Base-by-base conservation (phyloP, 2,113 vertebrate species). In the Chauna torquata region DNA sequence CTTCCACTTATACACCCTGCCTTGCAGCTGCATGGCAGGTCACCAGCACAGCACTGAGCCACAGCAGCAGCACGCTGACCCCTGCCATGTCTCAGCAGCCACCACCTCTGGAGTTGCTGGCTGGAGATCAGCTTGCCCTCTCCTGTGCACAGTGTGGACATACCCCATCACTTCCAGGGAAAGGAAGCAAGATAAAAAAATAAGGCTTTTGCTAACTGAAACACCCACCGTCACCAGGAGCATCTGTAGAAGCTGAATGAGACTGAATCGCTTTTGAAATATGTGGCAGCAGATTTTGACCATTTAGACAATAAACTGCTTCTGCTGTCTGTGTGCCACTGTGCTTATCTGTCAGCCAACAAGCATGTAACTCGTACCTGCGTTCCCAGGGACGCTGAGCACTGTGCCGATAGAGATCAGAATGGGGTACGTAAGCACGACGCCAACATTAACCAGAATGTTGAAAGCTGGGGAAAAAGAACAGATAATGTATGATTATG, bases 341-440 rank as follows among this genome's bases (percentile, higher is more conserved):
- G 38, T 19, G 71, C 11, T 71, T 11, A 0, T 15, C n/a, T 23
- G 36, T 10, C 23, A 54, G 79, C 20, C 66, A 40, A 8, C 14
- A 10, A 40, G 22, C 2, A 1, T 0, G 13, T 45, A 4, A 32
- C 30, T 40, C 11, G 36, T 98, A 99, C 99, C 99, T 98, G 99
- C 99, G 70, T 99, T 99, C 50, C 99, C 99, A 22, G 99, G 99
- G 87, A 99, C 99, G 14, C 99, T 99, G 96, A 99, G 99, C 94
- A 99, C 98, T 3, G 99, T 99, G 91, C 99, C 99, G 1, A 99
- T 99, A 52, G 99, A 99, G 97, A 99, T 99, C 90, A 99, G 98
- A 76, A 99, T 99, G 77, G 99, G 99, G 97, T 99, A 99, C 1
- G 99, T 99, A 61, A 99, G 98, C 71, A 99, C 99, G 57, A 99